A percentile compares a stretch with the other conserved stretches of the same genome.
phyloP scores from a whole-genome alignment of 1,140 invertebrate genomes.

The Trichomalopsis sarcophagae region DNA sequence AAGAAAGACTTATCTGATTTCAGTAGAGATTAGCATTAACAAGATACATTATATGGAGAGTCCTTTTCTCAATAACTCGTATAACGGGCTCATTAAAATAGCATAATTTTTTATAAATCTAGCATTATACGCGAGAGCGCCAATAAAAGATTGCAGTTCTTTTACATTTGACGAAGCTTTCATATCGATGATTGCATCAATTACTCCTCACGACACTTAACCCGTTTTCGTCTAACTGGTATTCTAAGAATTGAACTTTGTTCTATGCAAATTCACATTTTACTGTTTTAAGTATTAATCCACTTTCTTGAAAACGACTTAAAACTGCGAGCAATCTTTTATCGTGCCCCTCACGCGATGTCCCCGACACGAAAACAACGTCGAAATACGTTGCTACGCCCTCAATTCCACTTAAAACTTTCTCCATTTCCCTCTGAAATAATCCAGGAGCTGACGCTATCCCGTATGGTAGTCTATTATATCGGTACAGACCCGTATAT shows the following conservation, averaged over 20 bases:
- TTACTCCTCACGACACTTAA: not conserved
- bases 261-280: constrained; percentile 13
- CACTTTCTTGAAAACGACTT: not conserved
- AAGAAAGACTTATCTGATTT: no score
- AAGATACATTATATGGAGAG: no score
- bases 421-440: constrained; percentile 51
- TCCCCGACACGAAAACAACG: not conserved
- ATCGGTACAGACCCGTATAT: constrained; percentile 46
- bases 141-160: constrained; percentile 30
- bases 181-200: not conserved
- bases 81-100: constrained; percentile 1
- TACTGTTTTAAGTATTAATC: not conserved
- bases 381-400: constrained; percentile 29
- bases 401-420: constrained; percentile 20
- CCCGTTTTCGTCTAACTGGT: not conserved
- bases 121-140: constrained; percentile 10
- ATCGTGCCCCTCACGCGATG: not conserved
- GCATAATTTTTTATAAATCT: constrained; percentile 33
- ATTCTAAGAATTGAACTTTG: constrained; percentile 12
- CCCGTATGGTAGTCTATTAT: constrained; percentile 41
- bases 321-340: constrained; percentile 10
- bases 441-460: constrained; percentile 41
- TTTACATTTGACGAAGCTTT: not conserved
- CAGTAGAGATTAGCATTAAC: no score
- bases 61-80: constrained; percentile 24